Conservation (phyloP, 2,797 vertebrate species). For the Pseudocheirus occidentalis region DNA sequence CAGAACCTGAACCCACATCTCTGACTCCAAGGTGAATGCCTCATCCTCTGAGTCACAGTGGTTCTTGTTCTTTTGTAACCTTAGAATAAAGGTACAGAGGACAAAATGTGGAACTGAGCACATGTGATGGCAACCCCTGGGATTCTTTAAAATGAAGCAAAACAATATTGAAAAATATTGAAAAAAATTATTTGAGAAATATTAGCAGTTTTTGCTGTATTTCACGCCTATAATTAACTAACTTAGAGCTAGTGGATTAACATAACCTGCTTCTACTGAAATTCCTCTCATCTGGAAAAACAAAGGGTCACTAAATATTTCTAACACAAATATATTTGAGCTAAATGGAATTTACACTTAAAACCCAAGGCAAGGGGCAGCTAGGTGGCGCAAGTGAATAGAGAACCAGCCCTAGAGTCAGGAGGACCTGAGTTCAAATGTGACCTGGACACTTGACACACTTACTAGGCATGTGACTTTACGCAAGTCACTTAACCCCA, state of each 20-base stretch:
- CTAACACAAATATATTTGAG: constrained; percentile 25
- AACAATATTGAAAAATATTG: background rate
- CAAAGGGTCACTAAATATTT: constrained; percentile 16
- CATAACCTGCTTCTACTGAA: constrained; percentile 10
- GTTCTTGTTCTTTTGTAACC: background rate
- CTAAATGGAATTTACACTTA: constrained; percentile 16
- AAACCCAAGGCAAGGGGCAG: constrained; percentile 25
- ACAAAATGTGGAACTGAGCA: background rate
- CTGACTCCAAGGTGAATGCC: background rate
- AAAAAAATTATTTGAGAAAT: background rate
- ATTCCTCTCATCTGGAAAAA: constrained; percentile 42
- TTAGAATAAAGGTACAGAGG: background rate
- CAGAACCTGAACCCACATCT: background rate
- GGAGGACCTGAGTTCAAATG: too few relatives aligned
- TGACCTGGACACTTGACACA: too few relatives aligned
- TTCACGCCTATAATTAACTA: background rate
- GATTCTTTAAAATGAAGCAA: background rate
- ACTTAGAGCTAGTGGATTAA: background rate
- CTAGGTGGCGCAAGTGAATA: too few relatives aligned
- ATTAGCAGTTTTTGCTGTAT: background rate
- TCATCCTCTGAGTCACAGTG: background rate
- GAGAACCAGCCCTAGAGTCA: too few relatives aligned
- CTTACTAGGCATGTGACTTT: too few relatives aligned
- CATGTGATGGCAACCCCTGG: background rate
- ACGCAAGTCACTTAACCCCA: too few relatives aligned